Conservation (phyloP, 2,113 vertebrate species). For the Grammomys dolichurus region DNA sequence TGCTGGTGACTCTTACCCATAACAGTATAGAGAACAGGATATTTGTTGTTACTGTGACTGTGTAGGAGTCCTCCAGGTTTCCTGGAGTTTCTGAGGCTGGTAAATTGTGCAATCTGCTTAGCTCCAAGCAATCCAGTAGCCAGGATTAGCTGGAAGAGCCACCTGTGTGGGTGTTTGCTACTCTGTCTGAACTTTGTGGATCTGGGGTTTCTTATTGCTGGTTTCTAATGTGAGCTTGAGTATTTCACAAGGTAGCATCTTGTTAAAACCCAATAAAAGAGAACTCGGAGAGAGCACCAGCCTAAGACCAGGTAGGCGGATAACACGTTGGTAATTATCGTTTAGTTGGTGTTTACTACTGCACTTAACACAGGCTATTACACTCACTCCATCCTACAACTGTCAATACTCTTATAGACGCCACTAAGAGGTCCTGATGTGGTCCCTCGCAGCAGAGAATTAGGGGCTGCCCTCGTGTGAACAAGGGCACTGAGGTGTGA, state of each 20-base stretch:
- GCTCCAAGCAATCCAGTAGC: background rate
- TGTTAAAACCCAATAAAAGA: conserved; percentile 21
- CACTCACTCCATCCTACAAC: background rate
- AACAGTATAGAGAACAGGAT: background rate
- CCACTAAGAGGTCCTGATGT: background rate
- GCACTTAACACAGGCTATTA: background rate
- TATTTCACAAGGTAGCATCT: conserved; percentile 8
- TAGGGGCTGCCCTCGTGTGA: background rate
- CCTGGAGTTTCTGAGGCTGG: background rate
- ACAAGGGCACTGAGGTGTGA: background rate
- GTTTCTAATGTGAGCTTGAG: background rate
- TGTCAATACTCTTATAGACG: background rate
- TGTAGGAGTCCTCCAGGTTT: background rate
- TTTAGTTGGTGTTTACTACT: background rate
- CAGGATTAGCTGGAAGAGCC: background rate
- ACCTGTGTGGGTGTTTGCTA: background rate
- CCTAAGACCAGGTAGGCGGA: background rate
- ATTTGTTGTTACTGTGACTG: background rate
- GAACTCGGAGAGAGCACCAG: background rate
- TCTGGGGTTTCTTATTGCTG: conserved; percentile 1
- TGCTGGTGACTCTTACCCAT: background rate
- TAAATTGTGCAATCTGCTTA: background rate
- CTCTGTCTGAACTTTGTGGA: background rate
- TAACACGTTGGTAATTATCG: background rate
- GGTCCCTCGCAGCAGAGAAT: background rate